A percentile compares a stretch with the other conserved stretches of the same genome.
These are phyloP conservation scores for Trachelus stipa DNA, from an alignment of 2,888 invertebrate genomes.

Conservation along the genomic window DNA sequence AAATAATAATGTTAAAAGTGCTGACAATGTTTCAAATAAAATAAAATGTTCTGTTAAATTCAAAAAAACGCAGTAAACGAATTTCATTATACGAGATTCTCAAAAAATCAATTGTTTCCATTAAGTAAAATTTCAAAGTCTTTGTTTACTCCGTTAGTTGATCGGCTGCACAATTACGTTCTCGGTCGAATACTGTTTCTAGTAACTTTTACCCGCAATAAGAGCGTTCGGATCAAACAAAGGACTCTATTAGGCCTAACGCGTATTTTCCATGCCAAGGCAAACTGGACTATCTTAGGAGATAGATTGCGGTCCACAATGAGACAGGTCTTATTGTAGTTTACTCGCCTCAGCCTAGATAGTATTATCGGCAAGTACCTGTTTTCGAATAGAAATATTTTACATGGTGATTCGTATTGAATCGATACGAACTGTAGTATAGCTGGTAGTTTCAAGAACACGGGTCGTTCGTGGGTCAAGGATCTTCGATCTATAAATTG, in stretches of 20 bases:
- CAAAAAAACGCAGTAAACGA: neutral
- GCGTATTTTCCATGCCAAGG: slow-evolving; percentile 62
- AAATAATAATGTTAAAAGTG: neutral
- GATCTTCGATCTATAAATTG: neutral
- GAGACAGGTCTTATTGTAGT: slow-evolving; percentile 57
- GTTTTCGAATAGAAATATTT: slow-evolving; percentile 48
- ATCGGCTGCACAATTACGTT: neutral
- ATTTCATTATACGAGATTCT: neutral
- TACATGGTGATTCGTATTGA: neutral
- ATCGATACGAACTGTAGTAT: neutral
- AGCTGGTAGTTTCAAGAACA: neutral
- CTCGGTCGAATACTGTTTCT: neutral
- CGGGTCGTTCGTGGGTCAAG: neutral
- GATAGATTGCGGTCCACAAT: slow-evolving; percentile 59
- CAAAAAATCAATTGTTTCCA: neutral
- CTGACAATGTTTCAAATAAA: neutral
- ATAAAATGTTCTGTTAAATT: neutral
- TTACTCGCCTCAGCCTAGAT: slow-evolving; percentile 17
- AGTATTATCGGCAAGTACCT: slow-evolving; percentile 48
- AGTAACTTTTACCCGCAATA: slow-evolving; percentile 26
- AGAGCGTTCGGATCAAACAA: slow-evolving; percentile 45
- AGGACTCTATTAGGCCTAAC: slow-evolving; percentile 49
- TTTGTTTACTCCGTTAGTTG: neutral
- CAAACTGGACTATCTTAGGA: slow-evolving; percentile 53
- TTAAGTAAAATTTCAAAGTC: neutral